Percentiles rank a stretch among this genome's conserved stretches.
These are phyloP conservation scores for Heliothis virescens DNA, from an alignment of 1,140 invertebrate genomes.

Conservation along the genomic window DNA sequence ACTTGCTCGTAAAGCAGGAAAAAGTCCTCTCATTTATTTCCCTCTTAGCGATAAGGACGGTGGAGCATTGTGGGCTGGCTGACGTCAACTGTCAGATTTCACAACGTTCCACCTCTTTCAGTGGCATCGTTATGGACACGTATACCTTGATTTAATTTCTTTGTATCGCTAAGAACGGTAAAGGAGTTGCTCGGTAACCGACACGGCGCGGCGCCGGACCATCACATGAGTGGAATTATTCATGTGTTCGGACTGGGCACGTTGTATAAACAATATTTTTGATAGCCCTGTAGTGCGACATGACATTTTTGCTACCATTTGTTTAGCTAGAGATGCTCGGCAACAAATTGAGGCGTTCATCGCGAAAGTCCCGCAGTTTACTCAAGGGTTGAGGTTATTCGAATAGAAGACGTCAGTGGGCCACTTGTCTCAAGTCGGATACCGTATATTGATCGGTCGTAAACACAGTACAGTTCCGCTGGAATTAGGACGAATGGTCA, in stretches of 20 bases:
- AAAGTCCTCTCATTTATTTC: constrained; percentile 80
- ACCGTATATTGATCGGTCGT: constrained; percentile 58
- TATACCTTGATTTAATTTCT: constrained; percentile 61
- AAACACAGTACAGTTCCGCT: constrained; percentile 62
- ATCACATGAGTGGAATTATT: constrained; percentile 46
- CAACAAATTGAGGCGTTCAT: constrained; percentile 33
- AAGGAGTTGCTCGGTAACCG: constrained; percentile 9
- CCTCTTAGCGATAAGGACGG: constrained; percentile 76
- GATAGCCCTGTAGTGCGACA: background rate
- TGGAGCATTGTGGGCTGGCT: constrained; percentile 70
- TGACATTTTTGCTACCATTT: constrained; percentile 22
- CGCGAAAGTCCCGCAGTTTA: background rate
- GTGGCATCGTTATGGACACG: constrained; percentile 59
- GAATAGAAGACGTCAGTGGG: constrained; percentile 13
- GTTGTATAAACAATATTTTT: constrained; percentile 30
- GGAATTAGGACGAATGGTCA: constrained; percentile 78
- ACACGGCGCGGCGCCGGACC: background rate
- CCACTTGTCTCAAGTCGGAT: constrained; percentile 41
- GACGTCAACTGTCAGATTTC: constrained; percentile 79
- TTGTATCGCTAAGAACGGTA: constrained; percentile 32
- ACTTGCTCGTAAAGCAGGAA: constrained; percentile 71
- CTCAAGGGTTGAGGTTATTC: constrained; percentile 20
- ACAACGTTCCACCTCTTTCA: constrained; percentile 60
- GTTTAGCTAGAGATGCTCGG: constrained; percentile 2
- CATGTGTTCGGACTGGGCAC: constrained; percentile 22